Conservation (phyloP, 2,888 invertebrate genomes). For the Agriopis leucophaearia region DNA sequence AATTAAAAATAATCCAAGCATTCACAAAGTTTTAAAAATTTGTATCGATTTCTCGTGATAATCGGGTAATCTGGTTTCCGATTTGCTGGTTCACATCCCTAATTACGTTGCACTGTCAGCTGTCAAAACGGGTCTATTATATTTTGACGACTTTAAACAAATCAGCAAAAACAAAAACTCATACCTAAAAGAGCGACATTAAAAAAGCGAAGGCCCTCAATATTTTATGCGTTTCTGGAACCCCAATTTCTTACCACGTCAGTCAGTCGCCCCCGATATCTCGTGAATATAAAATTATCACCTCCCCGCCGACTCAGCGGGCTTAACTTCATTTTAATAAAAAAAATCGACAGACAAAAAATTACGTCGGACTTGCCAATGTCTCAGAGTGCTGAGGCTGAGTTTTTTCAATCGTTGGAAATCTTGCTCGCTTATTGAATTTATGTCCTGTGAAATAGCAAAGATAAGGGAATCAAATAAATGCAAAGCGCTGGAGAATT, state of each 20-base stretch:
- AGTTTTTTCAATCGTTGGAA: conserved; percentile 53
- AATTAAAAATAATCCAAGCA: no score
- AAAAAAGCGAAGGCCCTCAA: conserved; percentile 19
- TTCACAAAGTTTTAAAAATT: no score
- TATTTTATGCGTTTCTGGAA: conserved; percentile 32
- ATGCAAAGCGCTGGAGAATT: conserved; percentile 12
- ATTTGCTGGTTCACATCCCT: no score
- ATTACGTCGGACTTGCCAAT: conserved; percentile 62
- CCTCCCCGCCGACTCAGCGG: conserved; percentile 70
- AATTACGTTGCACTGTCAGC: no score
- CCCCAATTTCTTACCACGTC: conserved; percentile 36
- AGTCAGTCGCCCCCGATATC: conserved; percentile 56
- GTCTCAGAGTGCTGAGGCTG: conserved; percentile 56
- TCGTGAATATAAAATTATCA: conserved; percentile 81
- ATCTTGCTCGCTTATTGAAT: conserved; percentile 62
- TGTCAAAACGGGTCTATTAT: no score
- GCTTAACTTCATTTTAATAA: conserved; percentile 81
- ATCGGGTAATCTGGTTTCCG: no score
- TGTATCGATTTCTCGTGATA: no score
- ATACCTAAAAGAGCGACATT: not conserved
- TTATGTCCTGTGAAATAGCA: conserved; percentile 54
- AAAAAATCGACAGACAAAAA: conserved; percentile 65
- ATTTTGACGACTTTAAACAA: not conserved
- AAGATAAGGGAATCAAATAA: conserved; percentile 45
- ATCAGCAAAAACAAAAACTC: not conserved